Base-by-base conservation (phyloP, 2,797 vertebrate species). In the Tympanoctomys barrerae region DNA sequence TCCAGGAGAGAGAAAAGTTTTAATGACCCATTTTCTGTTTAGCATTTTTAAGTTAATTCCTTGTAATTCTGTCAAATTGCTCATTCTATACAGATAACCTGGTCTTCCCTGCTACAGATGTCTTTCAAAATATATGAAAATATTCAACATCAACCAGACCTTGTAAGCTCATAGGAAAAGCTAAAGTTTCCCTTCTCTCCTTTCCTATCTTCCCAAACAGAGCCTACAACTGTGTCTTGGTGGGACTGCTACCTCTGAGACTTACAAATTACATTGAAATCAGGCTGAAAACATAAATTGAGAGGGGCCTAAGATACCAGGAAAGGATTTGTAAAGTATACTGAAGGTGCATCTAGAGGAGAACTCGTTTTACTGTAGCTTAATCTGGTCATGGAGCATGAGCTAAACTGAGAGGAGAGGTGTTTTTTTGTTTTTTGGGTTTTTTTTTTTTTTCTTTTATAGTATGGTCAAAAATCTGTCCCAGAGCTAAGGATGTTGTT, bases 91-190 rank as follows among this genome's bases (percentile, higher is more conserved):
- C 59, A 79, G 70, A 42, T 93, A 54, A 68, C 33, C 49, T 91
- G 24, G 18, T 80, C 57, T 61, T 68, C 49, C 52, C 86, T 86
- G 75, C 68, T 89, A 92, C 81, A 75, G 18, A 80, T 42, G 31
- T 70, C 86, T 89, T 90, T 94, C 42, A 92, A 19, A 83, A 78
- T 87, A 57, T 82, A 52, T 87, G 62, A 92, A 93, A 94, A 83
- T 70, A 70, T 19, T 81, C 49, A 82, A n/a, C 11, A 83, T 46
- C n/a, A 90, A 10, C 52, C 36, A 92, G 77, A 68, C 11, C 26
- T 85, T 90, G 33, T 66, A 68, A 82, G 61, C 21, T 22, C 52
- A 18, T 28, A 66, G 66, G 81, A 81, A 73, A 82, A 90, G 26
- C 28, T 90, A 26, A 81, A 77, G 22, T 91, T 42, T 59, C 26